phyloP scores from a whole-genome alignment of 2,113 vertebrate genomes.

The Tichodroma muraria region DNA sequence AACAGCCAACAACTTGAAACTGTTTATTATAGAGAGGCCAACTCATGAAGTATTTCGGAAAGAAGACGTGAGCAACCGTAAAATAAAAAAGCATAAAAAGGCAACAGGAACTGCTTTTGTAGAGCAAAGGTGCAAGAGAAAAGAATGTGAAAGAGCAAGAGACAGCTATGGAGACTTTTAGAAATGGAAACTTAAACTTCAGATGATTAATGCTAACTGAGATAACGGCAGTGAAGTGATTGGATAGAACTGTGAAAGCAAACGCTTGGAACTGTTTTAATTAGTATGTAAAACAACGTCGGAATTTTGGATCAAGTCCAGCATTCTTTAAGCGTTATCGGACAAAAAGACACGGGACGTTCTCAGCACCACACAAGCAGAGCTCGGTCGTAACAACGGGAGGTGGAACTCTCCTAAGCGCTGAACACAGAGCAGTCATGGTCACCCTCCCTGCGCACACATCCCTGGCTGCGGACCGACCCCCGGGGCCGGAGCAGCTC shows the following conservation, averaged over 20 bases:
- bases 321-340: not conserved
- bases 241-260: not conserved
- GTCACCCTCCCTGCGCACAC: accelerated
- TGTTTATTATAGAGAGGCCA: not conserved
- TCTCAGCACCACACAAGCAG: not conserved
- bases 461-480: not conserved
- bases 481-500: not conserved
- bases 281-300: not conserved
- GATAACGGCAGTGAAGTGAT: not conserved
- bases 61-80: not conserved
- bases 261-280: not conserved
- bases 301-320: not conserved
- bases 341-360: not conserved
- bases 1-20: not conserved
- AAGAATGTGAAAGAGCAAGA: not conserved
- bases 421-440: accelerated
- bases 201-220: not conserved
- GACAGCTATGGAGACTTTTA: not conserved
- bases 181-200: not conserved
- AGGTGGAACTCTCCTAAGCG: accelerated
- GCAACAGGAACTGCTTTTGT: not conserved
- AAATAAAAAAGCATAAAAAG: not conserved
- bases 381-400: accelerated
- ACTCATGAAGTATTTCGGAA: not conserved
- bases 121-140: not conserved